Conservation (phyloP, 2,113 vertebrate species). For the Leptobrachium ailaonicum region DNA sequence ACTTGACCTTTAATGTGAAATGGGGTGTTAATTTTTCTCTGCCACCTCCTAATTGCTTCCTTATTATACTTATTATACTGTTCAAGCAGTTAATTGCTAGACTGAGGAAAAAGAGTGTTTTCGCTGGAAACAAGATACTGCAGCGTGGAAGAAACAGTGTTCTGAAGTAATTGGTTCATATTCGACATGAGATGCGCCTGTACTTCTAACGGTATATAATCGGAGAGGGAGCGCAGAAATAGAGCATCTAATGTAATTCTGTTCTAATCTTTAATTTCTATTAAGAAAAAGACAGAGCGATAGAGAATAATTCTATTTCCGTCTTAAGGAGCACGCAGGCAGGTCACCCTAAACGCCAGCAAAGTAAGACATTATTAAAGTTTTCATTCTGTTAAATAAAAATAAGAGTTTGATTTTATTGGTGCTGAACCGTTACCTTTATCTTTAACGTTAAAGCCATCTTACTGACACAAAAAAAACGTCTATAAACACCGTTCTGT, state of each 20-base stretch:
- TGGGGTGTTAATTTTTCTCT: slow-evolving; percentile 84
- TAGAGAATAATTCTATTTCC: no score
- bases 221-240: background rate
- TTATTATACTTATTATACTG: slow-evolving; percentile 85
- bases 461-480: no score
- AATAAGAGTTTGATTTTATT: no score
- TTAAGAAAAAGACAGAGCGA: no score
- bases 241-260: background rate
- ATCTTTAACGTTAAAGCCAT: no score
- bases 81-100: slow-evolving; percentile 85
- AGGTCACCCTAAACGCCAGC: no score
- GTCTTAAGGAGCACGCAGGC: no score
- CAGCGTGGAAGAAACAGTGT: slow-evolving; percentile 72
- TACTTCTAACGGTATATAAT: slow-evolving; percentile 62
- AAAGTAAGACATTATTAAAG: no score
- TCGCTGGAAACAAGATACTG: slow-evolving; percentile 80
- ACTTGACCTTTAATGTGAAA: slow-evolving; percentile 84
- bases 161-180: slow-evolving; percentile 67
- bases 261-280: background rate
- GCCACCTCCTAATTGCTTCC: slow-evolving; percentile 85
- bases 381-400: no score
- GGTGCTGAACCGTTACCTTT: no score
- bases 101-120: slow-evolving; percentile 79
- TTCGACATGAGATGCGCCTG: slow-evolving; percentile 64
- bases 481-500: no score